Evolutionary conservation across 2,888 invertebrate genomes (phyloP), one percentile per base, ranked within the genome.

Genomic region (Orthosia incerta): DNA sequence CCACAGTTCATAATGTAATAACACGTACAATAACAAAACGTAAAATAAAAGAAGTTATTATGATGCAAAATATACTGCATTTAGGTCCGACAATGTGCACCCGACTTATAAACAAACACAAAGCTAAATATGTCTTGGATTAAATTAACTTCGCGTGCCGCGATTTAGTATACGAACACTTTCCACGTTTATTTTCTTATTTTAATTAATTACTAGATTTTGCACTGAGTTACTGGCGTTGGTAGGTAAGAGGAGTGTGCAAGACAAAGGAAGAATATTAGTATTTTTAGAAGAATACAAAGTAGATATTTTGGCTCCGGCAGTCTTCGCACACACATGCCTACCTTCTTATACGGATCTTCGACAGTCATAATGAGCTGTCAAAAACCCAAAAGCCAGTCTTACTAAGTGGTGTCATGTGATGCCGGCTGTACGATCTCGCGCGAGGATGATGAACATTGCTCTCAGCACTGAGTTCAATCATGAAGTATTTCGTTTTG

Each of bases 91-190:
- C 56, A 66, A 53, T 82, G 57, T 78, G 31, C 39, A 62, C 68
- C 26, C 16, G 11, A 55, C 68, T 66, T 60, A 26, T n/a, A 65
- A 59, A 57, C 53, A 60, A n/a, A n/a, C 55, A 26, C 26, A 60
- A 65, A 55, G 46, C 68, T 76, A 78, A 80, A 80, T 71, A 69
- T 62, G 50, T 69, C 78, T 46, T 59, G 78, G 46, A 82, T 59
- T 46, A 55, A 77, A 80, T 73, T 73, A 73, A 57, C 59, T 55
- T 67, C 48, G 18, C 31, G 60, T 46, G 5, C 9, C 20, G 51
- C 31, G 45, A 71, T 76, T 68, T 51, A 62, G 72, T 23, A 64
- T 59, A 56, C 45, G n/a, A 64, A 63, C 57, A 55, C 16, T 73
- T 65, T 63, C 31, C 4, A 53, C 59, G 46, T 68, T 48, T 4